Conservation (phyloP, 1,140 invertebrate species). For the Elysia chlorotica region DNA sequence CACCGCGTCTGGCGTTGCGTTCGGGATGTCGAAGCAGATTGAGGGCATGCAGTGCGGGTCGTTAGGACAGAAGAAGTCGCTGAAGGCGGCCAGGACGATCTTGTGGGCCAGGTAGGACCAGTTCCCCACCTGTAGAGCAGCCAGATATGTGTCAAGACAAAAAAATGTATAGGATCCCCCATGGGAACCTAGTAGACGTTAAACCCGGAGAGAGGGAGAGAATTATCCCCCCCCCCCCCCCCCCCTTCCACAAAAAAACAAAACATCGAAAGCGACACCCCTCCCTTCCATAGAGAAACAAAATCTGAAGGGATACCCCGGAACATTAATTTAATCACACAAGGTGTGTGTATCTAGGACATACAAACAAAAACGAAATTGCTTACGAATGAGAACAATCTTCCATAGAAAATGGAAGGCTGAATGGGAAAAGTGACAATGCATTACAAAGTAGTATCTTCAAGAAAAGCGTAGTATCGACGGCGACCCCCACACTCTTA, state of each 20-base stretch:
- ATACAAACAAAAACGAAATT: too few species aligned
- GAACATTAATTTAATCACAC: too few species aligned
- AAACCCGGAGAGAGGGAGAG: not conserved
- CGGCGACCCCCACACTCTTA: too few species aligned
- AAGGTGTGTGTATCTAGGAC: too few species aligned
- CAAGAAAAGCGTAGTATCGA: too few species aligned
- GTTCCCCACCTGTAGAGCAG: slow-evolving; percentile 17
- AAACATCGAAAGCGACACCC: not conserved
- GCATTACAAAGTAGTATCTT: too few species aligned
- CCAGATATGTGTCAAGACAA: too few species aligned
- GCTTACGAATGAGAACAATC: too few species aligned
- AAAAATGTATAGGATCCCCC: not conserved
- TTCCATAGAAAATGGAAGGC: too few species aligned
- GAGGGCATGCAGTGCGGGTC: slow-evolving; percentile 4
- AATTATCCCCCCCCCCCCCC: not conserved
- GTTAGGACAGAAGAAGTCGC: slow-evolving; percentile 15
- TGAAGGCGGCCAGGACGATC: slow-evolving; percentile 21
- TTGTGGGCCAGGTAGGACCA: slow-evolving; percentile 16
- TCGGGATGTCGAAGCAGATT: slow-evolving; percentile 5
- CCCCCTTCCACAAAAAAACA: not conserved
- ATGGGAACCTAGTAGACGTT: not conserved
- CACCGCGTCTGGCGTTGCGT: not conserved
- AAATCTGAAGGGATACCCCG: too few species aligned
- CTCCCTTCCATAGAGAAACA: too few species aligned
- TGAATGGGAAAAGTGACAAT: too few species aligned